A percentile compares a stretch with the other conserved stretches of the same genome.
phyloP scores from a whole-genome alignment of 2,888 invertebrate species.

The Netelia melanura region DNA sequence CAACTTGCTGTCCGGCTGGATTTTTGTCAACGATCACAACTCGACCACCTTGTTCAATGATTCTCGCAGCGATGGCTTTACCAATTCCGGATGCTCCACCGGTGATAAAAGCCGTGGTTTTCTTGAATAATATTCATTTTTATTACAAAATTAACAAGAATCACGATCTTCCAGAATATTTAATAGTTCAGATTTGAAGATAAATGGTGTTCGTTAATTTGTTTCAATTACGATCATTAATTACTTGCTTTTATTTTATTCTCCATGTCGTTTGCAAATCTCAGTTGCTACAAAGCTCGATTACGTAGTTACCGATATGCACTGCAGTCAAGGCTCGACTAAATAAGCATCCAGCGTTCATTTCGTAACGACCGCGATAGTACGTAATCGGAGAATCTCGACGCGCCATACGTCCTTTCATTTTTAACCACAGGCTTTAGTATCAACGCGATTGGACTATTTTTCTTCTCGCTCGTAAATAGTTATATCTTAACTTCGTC shows the following conservation, averaged over 20 bases:
- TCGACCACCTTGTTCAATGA: constrained; percentile 72
- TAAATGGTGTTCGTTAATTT: neutral
- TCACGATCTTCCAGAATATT: neutral
- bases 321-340: neutral
- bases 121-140: constrained; percentile 60
- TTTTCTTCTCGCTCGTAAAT: neutral
- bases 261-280: constrained; percentile 6
- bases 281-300: neutral
- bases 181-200: neutral
- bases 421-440: neutral
- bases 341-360: neutral
- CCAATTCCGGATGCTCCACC: constrained; percentile 77
- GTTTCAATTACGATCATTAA: neutral
- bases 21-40: constrained; percentile 74
- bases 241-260: constrained; percentile 34
- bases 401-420: neutral
- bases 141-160: neutral
- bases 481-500: neutral
- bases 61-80: constrained; percentile 72
- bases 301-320: neutral
- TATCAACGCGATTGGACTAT: neutral
- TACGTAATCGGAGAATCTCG: neutral
- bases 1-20: constrained; percentile 69
- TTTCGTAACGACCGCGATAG: neutral
- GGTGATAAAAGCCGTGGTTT: constrained; percentile 73